Evolutionary conservation across 2,888 invertebrate species (phyloP), one percentile per base, ranked within the genome.

Genomic region (Temnothorax unifasciatus): DNA sequence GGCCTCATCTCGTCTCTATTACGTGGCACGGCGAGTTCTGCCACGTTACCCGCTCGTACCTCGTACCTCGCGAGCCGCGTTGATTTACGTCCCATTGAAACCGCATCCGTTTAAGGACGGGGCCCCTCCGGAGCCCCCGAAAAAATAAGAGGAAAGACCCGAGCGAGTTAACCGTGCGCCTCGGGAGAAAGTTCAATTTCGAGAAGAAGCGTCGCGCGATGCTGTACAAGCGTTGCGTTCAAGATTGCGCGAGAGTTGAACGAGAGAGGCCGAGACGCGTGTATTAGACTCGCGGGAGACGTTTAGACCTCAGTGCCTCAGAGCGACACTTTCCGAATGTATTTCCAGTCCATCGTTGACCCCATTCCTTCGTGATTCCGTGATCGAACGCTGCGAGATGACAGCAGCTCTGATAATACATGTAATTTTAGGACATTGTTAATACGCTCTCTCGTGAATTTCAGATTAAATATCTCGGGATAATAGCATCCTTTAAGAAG

Each of bases 1-100:
- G 41, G 54, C 59, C 47, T 47, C 79, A 71, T 71, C 71, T 79
- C 71, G 71, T 71, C 79, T 71, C 79, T 71, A 79, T 79, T 47
- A 57, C 57, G 25, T 15, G 44, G 44, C 21, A 13, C 50, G 50
- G 25, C 21, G 66, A 47, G 63, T 47, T 15, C 63, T 21, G 18
- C 54, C 21, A 54, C 38, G 15, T 54, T 13, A 15, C 52, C 52
- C 29, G 44, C 18, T 44, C 15, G 29, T 59, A 34, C 50, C 50
- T 3, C 52, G 44, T 44, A 34, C 50, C 50, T 3, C 50, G 50
- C 50, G 50, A 8, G 29, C 29, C 44, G 47, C 44, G 47, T 47
- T 71, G 71, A 79, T 79, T 79, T 71, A 79, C 21, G 79, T 34
- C 34, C 47, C 25, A 59, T 59, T 79, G 57, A 71, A 34, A 25